Evolutionary conservation across 1,140 invertebrate genomes (phyloP).

Genomic region (Caenorhabditis brenneri): DNA sequence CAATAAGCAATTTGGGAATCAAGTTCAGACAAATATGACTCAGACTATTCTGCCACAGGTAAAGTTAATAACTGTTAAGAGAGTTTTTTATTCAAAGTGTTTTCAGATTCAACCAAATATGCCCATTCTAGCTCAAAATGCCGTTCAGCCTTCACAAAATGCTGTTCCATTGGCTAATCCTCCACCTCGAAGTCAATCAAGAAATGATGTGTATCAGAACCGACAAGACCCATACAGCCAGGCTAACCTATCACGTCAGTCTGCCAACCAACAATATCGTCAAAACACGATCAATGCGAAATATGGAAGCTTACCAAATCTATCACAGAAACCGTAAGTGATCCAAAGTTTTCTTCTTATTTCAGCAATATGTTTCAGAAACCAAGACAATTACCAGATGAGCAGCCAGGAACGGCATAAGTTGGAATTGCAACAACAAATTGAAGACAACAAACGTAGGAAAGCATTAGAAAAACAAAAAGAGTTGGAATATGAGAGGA

Average conservation of each 20-base stretch:
- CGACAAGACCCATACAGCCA: slow-evolving; percentile 14
- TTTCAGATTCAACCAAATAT: slow-evolving; percentile 2
- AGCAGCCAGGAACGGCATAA: slow-evolving; percentile 33
- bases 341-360: not conserved
- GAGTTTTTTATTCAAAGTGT: not conserved
- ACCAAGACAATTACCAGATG: not conserved
- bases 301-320: slow-evolving; percentile 37
- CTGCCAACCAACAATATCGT: slow-evolving; percentile 11
- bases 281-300: slow-evolving; percentile 12
- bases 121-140: slow-evolving; percentile 18
- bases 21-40: not conserved
- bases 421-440: slow-evolving; percentile 42
- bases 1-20: slow-evolving; percentile 45
- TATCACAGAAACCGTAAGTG: not conserved
- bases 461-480: slow-evolving; percentile 46
- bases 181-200: not conserved
- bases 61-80: not conserved
- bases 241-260: not conserved
- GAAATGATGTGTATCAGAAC: slow-evolving; percentile 1
- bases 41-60: not conserved
- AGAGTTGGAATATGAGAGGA: slow-evolving; percentile 26
- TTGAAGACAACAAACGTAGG: slow-evolving; percentile 46
- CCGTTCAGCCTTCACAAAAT: not conserved
- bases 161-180: not conserved
- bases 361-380: not conserved